phyloP scores from a whole-genome alignment of 2,888 invertebrate genomes.

The Tachystola acroxantha region DNA sequence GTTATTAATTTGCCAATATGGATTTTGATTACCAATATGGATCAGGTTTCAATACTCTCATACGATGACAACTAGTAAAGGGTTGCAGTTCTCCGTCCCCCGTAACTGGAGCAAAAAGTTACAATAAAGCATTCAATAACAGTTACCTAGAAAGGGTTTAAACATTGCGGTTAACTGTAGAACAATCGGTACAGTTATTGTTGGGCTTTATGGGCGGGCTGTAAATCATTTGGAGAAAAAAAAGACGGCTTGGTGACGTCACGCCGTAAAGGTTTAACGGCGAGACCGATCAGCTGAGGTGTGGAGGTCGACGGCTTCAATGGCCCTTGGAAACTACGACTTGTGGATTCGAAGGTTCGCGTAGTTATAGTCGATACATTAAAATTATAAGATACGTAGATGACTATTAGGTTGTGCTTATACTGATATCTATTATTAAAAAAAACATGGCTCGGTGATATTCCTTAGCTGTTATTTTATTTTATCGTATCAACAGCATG shows the following conservation, averaged over 20 bases:
- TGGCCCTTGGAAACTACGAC: not conserved
- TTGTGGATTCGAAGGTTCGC: not conserved
- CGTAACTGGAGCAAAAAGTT: slow-evolving; percentile 71
- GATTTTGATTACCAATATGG: too few species aligned
- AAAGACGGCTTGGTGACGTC: slow-evolving; percentile 58
- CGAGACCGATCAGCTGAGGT: slow-evolving; percentile 63
- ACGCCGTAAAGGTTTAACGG: slow-evolving; percentile 69
- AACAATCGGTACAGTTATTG: slow-evolving; percentile 76
- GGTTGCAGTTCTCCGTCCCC: too few species aligned
- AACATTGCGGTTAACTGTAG: slow-evolving; percentile 75
- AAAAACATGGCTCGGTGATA: too few species aligned
- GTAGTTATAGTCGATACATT: too few species aligned
- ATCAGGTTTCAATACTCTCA: too few species aligned
- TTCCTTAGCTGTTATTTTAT: too few species aligned
- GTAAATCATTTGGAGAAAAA: slow-evolving; percentile 73
- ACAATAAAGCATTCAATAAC: slow-evolving; percentile 41
- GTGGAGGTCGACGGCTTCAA: slow-evolving; percentile 42
- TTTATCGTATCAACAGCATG: too few species aligned
- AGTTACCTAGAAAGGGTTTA: slow-evolving; percentile 73
- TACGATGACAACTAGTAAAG: too few species aligned
- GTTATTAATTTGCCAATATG: too few species aligned
- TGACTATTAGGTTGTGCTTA: too few species aligned
- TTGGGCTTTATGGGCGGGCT: slow-evolving; percentile 61
- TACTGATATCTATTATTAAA: too few species aligned
- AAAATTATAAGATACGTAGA: too few species aligned